phyloP scores from a whole-genome alignment of 35 echinoderm and acorn worm genomes.

The Heliocidaris erythrogramma region DNA sequence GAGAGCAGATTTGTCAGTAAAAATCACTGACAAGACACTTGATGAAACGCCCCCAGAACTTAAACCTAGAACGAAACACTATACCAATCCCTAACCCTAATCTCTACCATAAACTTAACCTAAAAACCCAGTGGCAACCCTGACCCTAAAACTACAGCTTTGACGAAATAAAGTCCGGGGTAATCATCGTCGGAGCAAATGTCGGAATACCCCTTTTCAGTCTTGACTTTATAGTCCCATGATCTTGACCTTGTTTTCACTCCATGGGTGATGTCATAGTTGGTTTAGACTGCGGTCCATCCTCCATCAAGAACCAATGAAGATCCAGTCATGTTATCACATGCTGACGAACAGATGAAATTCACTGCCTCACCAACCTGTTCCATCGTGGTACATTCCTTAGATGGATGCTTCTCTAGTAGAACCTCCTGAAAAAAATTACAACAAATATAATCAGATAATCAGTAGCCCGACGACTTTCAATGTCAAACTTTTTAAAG shows the following conservation, averaged over 20 bases:
- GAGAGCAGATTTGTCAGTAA: too few species aligned
- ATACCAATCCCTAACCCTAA: too few species aligned
- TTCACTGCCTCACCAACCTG: slow-evolving; percentile 58
- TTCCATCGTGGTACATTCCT: slow-evolving; percentile 51
- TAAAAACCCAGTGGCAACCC: too few species aligned
- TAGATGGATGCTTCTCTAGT: slow-evolving; percentile 46
- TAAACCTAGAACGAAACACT: too few species aligned
- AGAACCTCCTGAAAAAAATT: slow-evolving; percentile 31
- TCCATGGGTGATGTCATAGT: neutral
- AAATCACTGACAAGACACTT: too few species aligned
- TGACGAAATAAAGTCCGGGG: too few species aligned
- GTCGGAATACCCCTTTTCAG: too few species aligned
- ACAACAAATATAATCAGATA: neutral
- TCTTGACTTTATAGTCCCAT: neutral
- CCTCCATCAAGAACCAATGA: slow-evolving; percentile 65
- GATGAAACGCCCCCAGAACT: too few species aligned
- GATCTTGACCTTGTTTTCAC: neutral
- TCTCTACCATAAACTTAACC: too few species aligned
- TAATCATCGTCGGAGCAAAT: too few species aligned
- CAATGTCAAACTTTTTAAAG: too few species aligned
- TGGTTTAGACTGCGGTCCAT: slow-evolving; percentile 46
- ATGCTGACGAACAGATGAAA: slow-evolving; percentile 62
- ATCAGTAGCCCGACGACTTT: neutral
- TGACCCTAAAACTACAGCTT: too few species aligned
- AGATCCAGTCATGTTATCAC: slow-evolving; percentile 61